Evolutionary conservation across 2,113 vertebrate genomes (phyloP).

Genomic region (Microtus pennsylvanicus): DNA sequence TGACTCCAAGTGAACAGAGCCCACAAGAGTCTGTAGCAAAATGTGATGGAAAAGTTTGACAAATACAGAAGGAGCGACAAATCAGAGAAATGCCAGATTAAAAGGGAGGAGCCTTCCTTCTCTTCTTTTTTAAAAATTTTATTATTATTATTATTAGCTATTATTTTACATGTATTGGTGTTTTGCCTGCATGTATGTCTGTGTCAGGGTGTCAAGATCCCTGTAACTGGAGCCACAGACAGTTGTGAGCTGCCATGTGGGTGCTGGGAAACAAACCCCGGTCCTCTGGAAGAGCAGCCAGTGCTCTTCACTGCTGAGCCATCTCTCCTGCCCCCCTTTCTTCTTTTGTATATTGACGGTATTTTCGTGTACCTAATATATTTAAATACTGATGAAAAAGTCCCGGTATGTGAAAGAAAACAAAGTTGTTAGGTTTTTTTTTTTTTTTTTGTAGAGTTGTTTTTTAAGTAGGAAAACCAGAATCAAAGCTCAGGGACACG

Average conservation of each 20-base stretch:
- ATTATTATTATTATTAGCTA: neutral
- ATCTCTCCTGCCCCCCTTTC: neutral
- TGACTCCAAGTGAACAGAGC: neutral
- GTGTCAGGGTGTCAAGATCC: neutral
- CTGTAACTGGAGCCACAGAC: neutral
- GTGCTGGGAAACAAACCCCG: neutral
- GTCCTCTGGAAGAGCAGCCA: neutral
- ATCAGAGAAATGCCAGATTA: neutral
- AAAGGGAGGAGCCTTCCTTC: neutral
- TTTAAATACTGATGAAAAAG: conserved; percentile 12
- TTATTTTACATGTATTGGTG: neutral
- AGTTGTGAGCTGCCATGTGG: neutral
- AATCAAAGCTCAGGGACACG: neutral
- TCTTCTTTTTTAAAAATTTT: neutral
- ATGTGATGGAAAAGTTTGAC: neutral
- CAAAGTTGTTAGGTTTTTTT: too few relatives aligned
- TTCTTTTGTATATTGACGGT: neutral
- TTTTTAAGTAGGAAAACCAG: conserved; percentile 1
- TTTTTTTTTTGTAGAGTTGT: neutral
- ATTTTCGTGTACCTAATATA: neutral
- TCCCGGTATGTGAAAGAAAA: neutral
- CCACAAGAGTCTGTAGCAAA: neutral
- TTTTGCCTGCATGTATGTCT: neutral
- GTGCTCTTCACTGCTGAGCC: neutral
- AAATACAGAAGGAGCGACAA: neutral